phyloP scores from a whole-genome alignment of 2,797 vertebrate genomes.

The Sebastes kiyomatsui region DNA sequence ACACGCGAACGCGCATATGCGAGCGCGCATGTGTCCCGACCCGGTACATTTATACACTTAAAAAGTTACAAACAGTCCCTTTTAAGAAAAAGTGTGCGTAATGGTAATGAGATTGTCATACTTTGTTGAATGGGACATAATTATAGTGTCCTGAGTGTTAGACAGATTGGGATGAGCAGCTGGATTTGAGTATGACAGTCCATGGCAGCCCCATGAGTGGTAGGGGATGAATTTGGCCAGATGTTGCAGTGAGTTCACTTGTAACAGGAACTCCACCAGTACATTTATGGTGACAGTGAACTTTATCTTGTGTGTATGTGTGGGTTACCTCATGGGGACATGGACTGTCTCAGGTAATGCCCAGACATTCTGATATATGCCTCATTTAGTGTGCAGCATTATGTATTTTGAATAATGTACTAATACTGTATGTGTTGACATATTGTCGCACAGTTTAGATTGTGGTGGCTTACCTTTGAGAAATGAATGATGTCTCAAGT shows the following conservation, averaged over 20 bases:
- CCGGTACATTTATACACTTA: too few species aligned
- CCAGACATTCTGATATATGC: neutral
- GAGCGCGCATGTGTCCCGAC: too few species aligned
- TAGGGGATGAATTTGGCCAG: neutral
- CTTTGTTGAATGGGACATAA: neutral
- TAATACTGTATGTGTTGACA: neutral
- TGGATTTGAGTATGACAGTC: too few species aligned
- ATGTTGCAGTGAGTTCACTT: neutral
- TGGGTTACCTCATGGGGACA: neutral
- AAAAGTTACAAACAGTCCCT: too few species aligned
- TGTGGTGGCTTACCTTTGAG: neutral
- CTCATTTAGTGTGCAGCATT: neutral
- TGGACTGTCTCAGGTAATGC: neutral
- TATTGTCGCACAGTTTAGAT: neutral
- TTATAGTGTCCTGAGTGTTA: neutral
- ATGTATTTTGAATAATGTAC: neutral
- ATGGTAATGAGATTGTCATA: neutral
- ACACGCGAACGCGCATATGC: too few species aligned
- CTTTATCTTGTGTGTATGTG: neutral
- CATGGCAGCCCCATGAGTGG: neutral
- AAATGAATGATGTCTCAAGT: neutral
- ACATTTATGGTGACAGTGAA: neutral
- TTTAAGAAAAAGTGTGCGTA: neutral
- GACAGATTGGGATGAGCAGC: neutral
- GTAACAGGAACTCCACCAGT: too few species aligned